These are phyloP conservation scores for Agrotis segetum DNA, from an alignment of 2,888 invertebrate genomes.

Conservation along the genomic window DNA sequence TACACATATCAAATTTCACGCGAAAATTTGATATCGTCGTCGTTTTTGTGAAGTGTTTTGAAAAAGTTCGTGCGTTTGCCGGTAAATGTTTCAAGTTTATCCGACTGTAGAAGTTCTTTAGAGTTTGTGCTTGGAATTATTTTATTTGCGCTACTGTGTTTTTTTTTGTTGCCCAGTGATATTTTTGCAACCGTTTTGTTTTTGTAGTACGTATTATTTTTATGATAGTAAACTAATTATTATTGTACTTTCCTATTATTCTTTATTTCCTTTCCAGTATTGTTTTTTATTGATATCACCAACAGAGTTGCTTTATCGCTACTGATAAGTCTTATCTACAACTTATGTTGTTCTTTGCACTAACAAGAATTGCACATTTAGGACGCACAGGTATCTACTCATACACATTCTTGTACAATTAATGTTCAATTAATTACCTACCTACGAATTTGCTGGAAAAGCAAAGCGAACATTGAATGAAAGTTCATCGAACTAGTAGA, in stretches of 20 bases:
- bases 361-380: constrained; percentile 77
- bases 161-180: constrained; percentile 81
- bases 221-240: constrained; percentile 67
- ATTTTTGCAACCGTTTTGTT: constrained; percentile 79
- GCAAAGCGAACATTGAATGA: constrained; percentile 31
- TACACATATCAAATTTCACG: constrained; percentile 90
- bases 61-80: constrained; percentile 69
- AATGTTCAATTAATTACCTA: constrained; percentile 16
- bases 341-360: constrained; percentile 75
- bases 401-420: constrained; percentile 10
- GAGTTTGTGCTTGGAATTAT: constrained; percentile 75
- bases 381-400: constrained; percentile 55
- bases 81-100: constrained; percentile 80
- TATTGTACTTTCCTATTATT: constrained; percentile 62
- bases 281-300: constrained; percentile 80
- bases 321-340: constrained; percentile 85
- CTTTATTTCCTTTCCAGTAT: constrained; percentile 62
- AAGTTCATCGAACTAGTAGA: constrained; percentile 57
- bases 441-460: not conserved
- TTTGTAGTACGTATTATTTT: constrained; percentile 81
- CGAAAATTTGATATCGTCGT: constrained; percentile 90
- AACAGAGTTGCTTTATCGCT: constrained; percentile 87
- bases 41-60: constrained; percentile 85
- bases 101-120: constrained; percentile 74
- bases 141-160: constrained; percentile 83